Base-by-base conservation (phyloP, 1,140 invertebrate species). In the Euwallacea fornicatus region DNA sequence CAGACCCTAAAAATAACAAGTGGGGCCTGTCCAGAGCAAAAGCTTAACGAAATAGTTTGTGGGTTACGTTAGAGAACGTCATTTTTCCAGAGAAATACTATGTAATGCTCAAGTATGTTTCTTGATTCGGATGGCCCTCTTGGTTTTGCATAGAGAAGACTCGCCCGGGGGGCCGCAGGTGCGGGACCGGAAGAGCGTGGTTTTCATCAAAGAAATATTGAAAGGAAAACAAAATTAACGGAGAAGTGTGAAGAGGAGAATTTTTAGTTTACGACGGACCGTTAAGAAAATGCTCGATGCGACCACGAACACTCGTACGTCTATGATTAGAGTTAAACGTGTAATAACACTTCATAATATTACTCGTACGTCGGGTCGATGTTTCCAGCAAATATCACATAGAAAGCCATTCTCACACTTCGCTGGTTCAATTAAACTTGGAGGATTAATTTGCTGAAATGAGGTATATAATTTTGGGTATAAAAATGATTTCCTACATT, bases 401-500 rank as follows among this genome's bases (percentile, higher is more conserved):
- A 13, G 43, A 47, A 47, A 63, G 44, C 47, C 42, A 11, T 63
- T 21, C 13, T 47, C 61, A 61, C 61, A 44, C 61, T 63, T 13
- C 42, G 61, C 47, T 63, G 61, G 42, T 47, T 63, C 61, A 63
- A 63, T 63, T 63, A 63, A 63, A 63, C 61, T 63, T 63, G 43
- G 61, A 47, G 61, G 13, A 41, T 46, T 58, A 46, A 46, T 46
- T 46, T 63, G 42, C 61, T 63, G 11, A 47, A 47, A 63, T 63
- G 61, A 46, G 15, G 42, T 41, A 60, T 7, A 33, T 41, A 41
- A 41, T 63, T 63, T 63, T 46, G 9, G 46, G 46, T 50, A 50
- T 50, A 13, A 50, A 50, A 13, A 11, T 13, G 46, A 50, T 13
- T 50, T 33, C 21, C 21, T 33, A 33, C 21, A 33, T 33, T 33